These are phyloP conservation scores for Discoglossus pictus DNA, from an alignment of 2,797 vertebrate genomes.

Conservation along the genomic window DNA sequence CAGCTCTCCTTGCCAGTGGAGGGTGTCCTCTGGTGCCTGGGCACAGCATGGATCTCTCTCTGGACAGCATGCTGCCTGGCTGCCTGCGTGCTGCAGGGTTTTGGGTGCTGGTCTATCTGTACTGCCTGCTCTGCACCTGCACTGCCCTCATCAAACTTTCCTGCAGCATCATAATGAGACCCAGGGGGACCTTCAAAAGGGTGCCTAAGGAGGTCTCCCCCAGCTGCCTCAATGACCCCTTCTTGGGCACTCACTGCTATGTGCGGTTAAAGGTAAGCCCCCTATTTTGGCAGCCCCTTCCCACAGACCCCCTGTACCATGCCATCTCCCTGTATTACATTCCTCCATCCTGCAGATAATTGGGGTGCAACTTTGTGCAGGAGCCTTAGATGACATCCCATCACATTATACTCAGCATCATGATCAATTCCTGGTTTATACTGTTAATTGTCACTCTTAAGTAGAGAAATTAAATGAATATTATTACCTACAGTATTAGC, in stretches of 20 bases:
- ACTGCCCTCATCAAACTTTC: conserved; percentile 87
- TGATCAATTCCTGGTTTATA: too few relatives aligned
- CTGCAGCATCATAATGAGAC: conserved; percentile 84
- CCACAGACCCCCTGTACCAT: neutral
- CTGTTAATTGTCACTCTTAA: too few relatives aligned
- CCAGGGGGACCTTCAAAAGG: conserved; percentile 84
- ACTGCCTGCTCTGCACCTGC: conserved; percentile 82
- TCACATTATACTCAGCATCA: too few relatives aligned
- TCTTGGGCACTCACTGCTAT: conserved; percentile 96
- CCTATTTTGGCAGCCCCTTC: neutral
- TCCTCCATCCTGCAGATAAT: neutral
- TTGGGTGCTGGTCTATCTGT: conserved; percentile 88
- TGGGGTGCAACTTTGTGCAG: too few relatives aligned
- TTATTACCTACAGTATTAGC: too few relatives aligned
- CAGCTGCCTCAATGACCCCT: conserved; percentile 89
- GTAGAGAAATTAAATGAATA: too few relatives aligned
- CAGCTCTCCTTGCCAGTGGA: conserved; percentile 26
- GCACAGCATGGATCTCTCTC: conserved; percentile 23
- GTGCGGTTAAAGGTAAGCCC: conserved; percentile 90
- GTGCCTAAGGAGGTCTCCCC: conserved; percentile 81
- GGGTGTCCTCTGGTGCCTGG: conserved; percentile 5
- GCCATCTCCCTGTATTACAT: conserved; percentile 17
- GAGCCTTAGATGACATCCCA: too few relatives aligned
- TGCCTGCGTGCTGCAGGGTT: conserved; percentile 73
- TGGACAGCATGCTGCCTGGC: conserved; percentile 32